Evolutionary conservation across 2,888 invertebrate genomes (phyloP).

Genomic region (Argyra leucocephala): DNA sequence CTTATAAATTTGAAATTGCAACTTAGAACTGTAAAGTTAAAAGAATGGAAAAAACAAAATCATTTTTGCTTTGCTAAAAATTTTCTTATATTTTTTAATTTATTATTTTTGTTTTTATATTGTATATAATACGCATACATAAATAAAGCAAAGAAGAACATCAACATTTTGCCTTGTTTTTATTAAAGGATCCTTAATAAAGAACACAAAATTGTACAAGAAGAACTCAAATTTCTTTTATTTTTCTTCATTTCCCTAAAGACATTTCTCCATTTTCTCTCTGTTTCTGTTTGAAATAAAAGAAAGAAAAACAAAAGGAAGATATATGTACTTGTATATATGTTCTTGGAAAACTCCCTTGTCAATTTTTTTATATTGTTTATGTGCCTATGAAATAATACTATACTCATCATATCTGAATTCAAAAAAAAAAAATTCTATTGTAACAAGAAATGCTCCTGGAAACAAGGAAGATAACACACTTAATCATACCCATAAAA

Average conservation of each 20-base stretch:
- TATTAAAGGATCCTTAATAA: background rate
- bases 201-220: background rate
- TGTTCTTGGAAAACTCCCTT: background rate
- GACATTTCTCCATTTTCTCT: background rate
- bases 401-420: background rate
- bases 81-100: background rate
- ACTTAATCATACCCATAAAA: no score
- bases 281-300: background rate
- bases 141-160: background rate
- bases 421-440: background rate
- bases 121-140: no score
- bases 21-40: no score
- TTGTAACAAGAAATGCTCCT: no score
- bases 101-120: no score
- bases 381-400: background rate
- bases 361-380: constrained; percentile 6
- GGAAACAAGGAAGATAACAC: no score
- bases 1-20: no score
- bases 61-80: background rate
- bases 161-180: background rate
- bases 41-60: no score
- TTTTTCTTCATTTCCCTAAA: constrained; percentile 6
- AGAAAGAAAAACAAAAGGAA: no score
- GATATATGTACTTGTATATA: no score
- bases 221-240: background rate